Evolutionary conservation across 2,797 vertebrate genomes (phyloP), one percentile per base, ranked within the genome.

Genomic region (Helicolenus hilgendorfi): DNA sequence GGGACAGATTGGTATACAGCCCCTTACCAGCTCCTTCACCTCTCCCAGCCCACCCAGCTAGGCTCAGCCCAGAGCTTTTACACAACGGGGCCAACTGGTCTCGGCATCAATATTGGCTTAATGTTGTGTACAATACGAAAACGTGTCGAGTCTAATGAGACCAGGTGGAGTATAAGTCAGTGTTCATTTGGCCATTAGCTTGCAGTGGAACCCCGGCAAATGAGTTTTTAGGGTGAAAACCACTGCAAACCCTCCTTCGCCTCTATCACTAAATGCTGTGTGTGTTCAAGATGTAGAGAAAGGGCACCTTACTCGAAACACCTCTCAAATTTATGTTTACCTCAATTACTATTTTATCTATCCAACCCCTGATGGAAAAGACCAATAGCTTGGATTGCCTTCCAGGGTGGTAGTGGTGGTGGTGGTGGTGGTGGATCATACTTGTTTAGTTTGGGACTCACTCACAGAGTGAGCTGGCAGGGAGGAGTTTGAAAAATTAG

Each of bases 71-170:
- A 49, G 62, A 88, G 92, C 64, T 87, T 86, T 76, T 56, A 77
- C 83, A 89, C 76, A 86, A 76, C 10, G 35, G 69, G 79, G 55
- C 33, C 13, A 2, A 78, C 79, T 74, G 85, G 81, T 90, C 74
- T 76, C 68, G 0, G 77, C 83, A 87, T 92, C 85, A 85, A 82
- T 92, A 92, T 91, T 90, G 79, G 83, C 85, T 90, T 94, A 93
- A 95, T 93, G 90, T 88, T 94, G 91, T 90, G 90, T 90, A 94
- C 92, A 91, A 86, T 89, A 60, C 77, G 78, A 86, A 89, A 93
- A 67, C 11, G 9, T 80, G 81, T 88, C 81, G 24, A 49, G 83
- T 81, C 85, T 92, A 94, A 95, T 94, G 91, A 95, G 83, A 90
- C 62, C 87, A 91, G 92, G 89, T 91, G 86, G 90, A 72, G 77